Conservation (phyloP, 2,888 invertebrate genomes). For the Synergus laeviventris region DNA sequence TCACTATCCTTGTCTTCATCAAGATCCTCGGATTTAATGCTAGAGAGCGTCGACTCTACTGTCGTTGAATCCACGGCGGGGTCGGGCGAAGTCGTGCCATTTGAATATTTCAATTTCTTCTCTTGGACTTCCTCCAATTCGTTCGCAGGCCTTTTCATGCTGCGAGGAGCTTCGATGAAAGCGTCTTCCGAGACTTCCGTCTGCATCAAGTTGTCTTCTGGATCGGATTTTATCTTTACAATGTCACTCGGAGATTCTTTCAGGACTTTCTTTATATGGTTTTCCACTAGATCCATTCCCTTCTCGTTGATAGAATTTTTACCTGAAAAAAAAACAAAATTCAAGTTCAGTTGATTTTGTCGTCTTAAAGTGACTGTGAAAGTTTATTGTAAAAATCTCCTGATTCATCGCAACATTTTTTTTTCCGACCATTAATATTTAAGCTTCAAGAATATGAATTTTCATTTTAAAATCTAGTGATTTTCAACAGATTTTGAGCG, state of each 20-base stretch:
- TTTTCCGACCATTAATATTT: too few species aligned
- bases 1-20: slow-evolving; percentile 77
- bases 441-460: too few species aligned
- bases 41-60: slow-evolving; percentile 77
- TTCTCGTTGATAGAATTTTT: slow-evolving; percentile 79
- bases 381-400: too few species aligned
- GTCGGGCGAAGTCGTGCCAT: slow-evolving; percentile 73
- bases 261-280: slow-evolving; percentile 78
- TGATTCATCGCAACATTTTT: too few species aligned
- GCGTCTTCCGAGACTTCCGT: slow-evolving; percentile 70
- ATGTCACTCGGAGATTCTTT: slow-evolving; percentile 68
- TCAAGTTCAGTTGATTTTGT: not conserved
- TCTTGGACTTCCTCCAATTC: slow-evolving; percentile 75
- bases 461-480: too few species aligned
- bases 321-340: not conserved
- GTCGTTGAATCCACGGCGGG: slow-evolving; percentile 70
- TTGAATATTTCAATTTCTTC: slow-evolving; percentile 75
- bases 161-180: slow-evolving; percentile 69
- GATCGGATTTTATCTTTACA: slow-evolving; percentile 65
- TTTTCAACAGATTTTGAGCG: too few species aligned
- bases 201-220: slow-evolving; percentile 62
- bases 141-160: slow-evolving; percentile 74
- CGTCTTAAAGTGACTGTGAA: not conserved
- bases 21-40: slow-evolving; percentile 75
- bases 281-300: slow-evolving; percentile 80